Evolutionary conservation across 35 echinoderm and acorn worm species (phyloP).

Genomic region (Eucidaris tribuloides): DNA sequence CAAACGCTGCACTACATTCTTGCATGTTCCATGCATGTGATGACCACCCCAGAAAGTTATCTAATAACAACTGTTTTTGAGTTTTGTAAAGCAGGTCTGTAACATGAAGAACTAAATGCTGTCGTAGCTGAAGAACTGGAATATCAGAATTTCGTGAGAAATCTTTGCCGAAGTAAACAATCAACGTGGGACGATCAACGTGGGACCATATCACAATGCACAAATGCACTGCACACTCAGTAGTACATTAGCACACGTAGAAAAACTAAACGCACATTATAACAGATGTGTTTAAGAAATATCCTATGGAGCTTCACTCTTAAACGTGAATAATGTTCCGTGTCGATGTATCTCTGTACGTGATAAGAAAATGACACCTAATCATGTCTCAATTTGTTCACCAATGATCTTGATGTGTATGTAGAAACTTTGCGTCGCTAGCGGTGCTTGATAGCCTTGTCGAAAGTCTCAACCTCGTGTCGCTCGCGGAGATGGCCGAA

Average conservation of each 20-base stretch:
- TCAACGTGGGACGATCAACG: too few relatives aligned
- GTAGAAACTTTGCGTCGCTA: constrained; percentile 2
- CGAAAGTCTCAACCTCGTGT: neutral
- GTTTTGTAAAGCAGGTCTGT: neutral
- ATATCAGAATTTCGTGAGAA: neutral
- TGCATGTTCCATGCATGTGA: neutral
- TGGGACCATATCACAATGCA: too few relatives aligned
- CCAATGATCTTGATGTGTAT: neutral
- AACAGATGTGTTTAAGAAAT: too few relatives aligned
- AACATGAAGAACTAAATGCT: neutral
- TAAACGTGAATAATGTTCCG: neutral
- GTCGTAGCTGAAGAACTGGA: neutral
- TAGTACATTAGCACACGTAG: too few relatives aligned
- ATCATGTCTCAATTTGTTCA: neutral
- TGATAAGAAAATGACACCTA: neutral
- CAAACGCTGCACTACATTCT: neutral
- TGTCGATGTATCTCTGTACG: neutral
- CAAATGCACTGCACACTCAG: too few relatives aligned
- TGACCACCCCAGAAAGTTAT: neutral
- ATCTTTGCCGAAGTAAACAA: too few relatives aligned
- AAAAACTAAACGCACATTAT: too few relatives aligned
- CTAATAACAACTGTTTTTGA: neutral
- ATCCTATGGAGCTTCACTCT: neutral
- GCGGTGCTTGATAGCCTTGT: neutral
- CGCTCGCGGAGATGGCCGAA: constrained; percentile 25